Evolutionary conservation across 2,888 invertebrate genomes (phyloP), one percentile per base, ranked within the genome.

Genomic region (Piscicola geometra): DNA sequence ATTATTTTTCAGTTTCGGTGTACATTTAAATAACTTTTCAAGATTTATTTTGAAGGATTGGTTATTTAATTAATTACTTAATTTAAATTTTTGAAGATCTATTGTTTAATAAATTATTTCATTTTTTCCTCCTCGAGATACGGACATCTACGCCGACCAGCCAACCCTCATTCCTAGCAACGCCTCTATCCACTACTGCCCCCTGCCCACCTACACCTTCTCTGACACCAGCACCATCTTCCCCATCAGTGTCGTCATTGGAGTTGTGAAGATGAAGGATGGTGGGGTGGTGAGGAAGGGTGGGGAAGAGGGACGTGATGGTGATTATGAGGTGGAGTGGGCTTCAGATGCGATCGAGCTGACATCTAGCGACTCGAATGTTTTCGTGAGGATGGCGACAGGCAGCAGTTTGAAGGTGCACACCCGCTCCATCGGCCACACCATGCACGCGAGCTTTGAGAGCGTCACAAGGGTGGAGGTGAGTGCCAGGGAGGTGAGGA

Each of bases 401-500:
- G 36, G 35, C n/a, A 15, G 9, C 2, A 60, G 52, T 64, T 5
- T 73, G 35, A 73, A 73, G 56, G 35, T 73, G 3, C 64, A 73
- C 33, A 33, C 33, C 25, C 56, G 41, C 9, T 32, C 64, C 25
- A 41, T 83, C 50, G 85, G 85, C 32, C 84, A 82, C 75, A 77
- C 75, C 0, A 71, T 66, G 15, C 78, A 78, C 28, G 72, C 80
- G 15, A 76, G 32, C 71, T 80, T 88, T 67, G 85, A 86, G 76
- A 84, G 86, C 21, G 89, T 90, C 73, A 90, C 89, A 72, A 88
- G 90, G 81, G 89, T 90, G 77, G 92, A 93, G 83, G 89, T 93
- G 79, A 91, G 91, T 5, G 93, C 93, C 1, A 90, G 90, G 79
- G 92, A 92, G 81, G 91, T 93, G 33, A 88, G 93, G 79, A 89